Percentiles rank a stretch among this genome's conserved stretches.
phyloP scores from a whole-genome alignment of 2,113 vertebrate species.

The Calypte anna region DNA sequence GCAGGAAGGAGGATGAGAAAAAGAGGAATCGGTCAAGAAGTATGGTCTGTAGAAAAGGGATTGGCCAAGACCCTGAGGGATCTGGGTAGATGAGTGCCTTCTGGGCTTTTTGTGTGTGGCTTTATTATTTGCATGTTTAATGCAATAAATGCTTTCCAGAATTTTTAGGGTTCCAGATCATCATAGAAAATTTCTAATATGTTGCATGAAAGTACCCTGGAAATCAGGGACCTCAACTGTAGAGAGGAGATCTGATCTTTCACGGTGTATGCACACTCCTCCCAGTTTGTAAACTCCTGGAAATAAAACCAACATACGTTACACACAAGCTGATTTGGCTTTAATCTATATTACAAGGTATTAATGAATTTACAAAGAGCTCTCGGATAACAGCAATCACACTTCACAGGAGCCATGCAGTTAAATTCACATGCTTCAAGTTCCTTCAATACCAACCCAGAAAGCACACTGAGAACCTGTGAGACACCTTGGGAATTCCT shows the following conservation, averaged over 20 bases:
- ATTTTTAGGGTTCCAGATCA: not conserved
- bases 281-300: not conserved
- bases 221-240: not conserved
- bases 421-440: constrained; percentile 15
- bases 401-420: not conserved
- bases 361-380: constrained; percentile 1
- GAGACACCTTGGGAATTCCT: not conserved
- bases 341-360: not conserved
- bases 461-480: not conserved
- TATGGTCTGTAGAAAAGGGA: not conserved
- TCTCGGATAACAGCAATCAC: not conserved
- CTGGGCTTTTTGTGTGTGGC: not conserved
- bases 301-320: not conserved
- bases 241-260: not conserved
- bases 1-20: not conserved
- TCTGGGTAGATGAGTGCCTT: not conserved
- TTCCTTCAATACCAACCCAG: not conserved
- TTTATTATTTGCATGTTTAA: not conserved
- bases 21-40: not conserved
- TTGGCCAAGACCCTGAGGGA: not conserved
- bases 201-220: not conserved
- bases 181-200: not conserved
- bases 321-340: not conserved
- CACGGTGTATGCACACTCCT: not conserved
- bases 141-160: not conserved